Percentiles rank a stretch among this genome's conserved stretches.
These are phyloP conservation scores for Lepetodrilus schrolli DNA, from an alignment of 2,888 invertebrate genomes.

Conservation along the genomic window DNA sequence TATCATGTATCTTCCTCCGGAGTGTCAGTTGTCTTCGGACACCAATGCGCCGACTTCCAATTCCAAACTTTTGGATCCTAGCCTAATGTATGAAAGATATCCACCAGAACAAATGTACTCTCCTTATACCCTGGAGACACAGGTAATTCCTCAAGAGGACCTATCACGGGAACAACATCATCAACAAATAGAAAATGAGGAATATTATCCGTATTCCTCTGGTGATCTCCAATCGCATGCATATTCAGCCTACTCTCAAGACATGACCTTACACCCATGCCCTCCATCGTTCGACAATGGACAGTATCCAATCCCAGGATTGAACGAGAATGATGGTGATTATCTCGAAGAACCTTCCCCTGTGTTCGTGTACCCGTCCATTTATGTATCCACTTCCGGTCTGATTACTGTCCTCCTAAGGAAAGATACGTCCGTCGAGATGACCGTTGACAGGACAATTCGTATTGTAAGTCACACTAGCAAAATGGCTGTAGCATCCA, in stretches of 20 bases:
- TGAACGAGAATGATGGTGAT: background rate
- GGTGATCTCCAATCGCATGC: background rate
- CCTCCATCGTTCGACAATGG: background rate
- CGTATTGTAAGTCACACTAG: constrained; percentile 74
- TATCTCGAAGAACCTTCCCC: constrained; percentile 11
- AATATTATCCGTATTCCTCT: background rate
- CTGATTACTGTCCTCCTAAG: constrained; percentile 74
- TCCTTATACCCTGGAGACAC: background rate
- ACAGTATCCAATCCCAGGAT: background rate
- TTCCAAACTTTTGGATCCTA: background rate
- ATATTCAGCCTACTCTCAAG: background rate
- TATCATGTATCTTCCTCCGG: constrained; percentile 4
- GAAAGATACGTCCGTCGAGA: constrained; percentile 74
- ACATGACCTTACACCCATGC: background rate
- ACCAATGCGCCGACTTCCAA: no score
- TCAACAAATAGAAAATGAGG: background rate
- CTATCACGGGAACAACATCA: background rate
- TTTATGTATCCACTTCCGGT: constrained; percentile 74
- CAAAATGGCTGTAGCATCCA: constrained; percentile 73
- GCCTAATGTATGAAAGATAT: background rate
- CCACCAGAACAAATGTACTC: background rate
- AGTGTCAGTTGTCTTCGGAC: background rate
- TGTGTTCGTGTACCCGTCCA: constrained; percentile 65
- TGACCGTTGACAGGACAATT: constrained; percentile 74
- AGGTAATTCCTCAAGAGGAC: background rate